Conservation (phyloP, 2,797 vertebrate genomes). For the Philypnodon macrostomus region DNA sequence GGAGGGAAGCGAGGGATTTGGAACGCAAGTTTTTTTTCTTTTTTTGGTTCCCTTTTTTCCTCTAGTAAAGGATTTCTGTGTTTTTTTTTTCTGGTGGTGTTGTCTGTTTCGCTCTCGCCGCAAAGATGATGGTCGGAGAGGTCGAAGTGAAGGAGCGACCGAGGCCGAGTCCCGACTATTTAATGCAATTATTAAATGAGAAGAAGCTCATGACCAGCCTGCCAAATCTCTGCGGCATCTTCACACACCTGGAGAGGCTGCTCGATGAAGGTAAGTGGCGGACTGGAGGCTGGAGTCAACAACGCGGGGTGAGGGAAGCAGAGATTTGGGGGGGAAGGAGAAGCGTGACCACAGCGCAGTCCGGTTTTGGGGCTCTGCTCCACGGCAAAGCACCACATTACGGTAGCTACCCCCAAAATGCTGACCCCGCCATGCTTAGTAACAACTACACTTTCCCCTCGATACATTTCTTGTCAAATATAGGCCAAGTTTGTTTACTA, state of each 20-base stretch:
- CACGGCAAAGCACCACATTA: constrained; percentile 35
- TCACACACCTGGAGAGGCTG: constrained; percentile 92
- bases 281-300: constrained; percentile 12
- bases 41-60: constrained; percentile 40
- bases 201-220: constrained; percentile 87
- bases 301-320: not conserved
- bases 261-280: constrained; percentile 90
- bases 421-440: not conserved
- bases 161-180: constrained; percentile 87
- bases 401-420: constrained; percentile 13
- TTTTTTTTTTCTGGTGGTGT: constrained; percentile 56
- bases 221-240: constrained; percentile 86
- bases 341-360: constrained; percentile 51
- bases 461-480: not conserved
- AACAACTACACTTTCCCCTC: constrained; percentile 11
- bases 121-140: constrained; percentile 87
- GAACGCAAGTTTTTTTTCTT: constrained; percentile 72
- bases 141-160: constrained; percentile 87
- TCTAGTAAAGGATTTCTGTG: constrained; percentile 70
- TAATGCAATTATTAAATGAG: constrained; percentile 86
- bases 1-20: constrained; percentile 74
- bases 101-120: constrained; percentile 64
- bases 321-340: constrained; percentile 1
- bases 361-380: constrained; percentile 28
- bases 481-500: not conserved